Evolutionary conservation across 2,797 vertebrate species (phyloP).

Genomic region (Peromyscus eremicus): DNA sequence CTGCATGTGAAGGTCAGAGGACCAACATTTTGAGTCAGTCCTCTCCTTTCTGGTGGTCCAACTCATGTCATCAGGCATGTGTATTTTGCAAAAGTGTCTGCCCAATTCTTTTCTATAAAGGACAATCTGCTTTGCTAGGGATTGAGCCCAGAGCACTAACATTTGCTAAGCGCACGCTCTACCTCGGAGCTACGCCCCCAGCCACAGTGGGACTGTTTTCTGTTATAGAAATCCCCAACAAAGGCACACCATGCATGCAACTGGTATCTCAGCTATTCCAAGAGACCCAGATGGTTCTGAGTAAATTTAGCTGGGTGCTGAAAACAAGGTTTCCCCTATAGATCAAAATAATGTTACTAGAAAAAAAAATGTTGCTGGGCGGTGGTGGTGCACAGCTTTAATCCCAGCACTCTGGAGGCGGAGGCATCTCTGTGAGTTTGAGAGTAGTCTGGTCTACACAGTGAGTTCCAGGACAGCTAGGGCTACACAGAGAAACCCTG

Average conservation of each 20-base stretch:
- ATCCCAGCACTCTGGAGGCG: neutral
- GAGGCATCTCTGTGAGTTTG: neutral
- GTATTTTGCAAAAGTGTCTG: neutral
- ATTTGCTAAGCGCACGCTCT: neutral
- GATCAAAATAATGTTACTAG: constrained; percentile 70
- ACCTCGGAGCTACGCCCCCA: neutral
- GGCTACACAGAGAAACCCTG: neutral
- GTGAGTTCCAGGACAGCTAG: neutral
- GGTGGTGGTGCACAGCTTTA: neutral
- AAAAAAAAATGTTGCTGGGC: neutral
- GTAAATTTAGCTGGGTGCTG: constrained; percentile 57
- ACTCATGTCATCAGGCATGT: neutral
- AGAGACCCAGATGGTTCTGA: constrained; percentile 63
- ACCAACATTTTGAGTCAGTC: neutral
- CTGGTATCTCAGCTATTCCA: constrained; percentile 38
- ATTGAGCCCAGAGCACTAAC: neutral
- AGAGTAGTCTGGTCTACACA: neutral
- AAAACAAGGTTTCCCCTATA: constrained; percentile 60
- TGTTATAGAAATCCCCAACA: constrained; percentile 54
- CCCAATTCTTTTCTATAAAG: neutral
- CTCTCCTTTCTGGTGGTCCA: neutral
- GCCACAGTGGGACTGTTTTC: neutral
- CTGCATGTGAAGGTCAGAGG: neutral
- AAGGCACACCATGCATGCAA: constrained; percentile 23
- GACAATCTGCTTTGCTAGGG: constrained; percentile 18